Base-by-base conservation (phyloP, 2,797 vertebrate species). In the Sphenopsis melanotis region DNA sequence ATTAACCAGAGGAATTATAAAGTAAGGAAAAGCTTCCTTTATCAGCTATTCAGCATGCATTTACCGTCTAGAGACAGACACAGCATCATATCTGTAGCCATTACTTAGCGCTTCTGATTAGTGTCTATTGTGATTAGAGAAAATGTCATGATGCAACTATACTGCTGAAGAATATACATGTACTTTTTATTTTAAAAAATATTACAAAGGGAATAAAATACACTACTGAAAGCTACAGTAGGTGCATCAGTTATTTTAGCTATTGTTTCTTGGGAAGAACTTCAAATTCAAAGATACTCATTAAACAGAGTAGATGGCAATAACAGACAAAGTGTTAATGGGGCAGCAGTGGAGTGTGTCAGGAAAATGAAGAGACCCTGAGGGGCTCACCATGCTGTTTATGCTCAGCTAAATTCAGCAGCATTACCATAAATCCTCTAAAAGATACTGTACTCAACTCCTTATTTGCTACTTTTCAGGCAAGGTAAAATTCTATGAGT, bases 271-370 rank as follows among this genome's bases (percentile, higher is more conserved):
- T 93, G 71, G 56, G 71, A 52, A 89, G 90, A 96, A 87, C 97
- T 96, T 96, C 87, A 93, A 93, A 97, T 97, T 98, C 97, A 95
- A 96, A 97, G 96, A 97, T 91, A 97, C 98, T 99, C 98, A 98
- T 98, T 99, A 98, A 98, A 98, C 84, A 76, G 85, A 96, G 98
- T 97, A 98, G 97, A 97, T 90, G 94, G 97, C 96, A 98, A 96
- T 98, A 98, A 98, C 98, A 98, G 98, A 98, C 95, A 53, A 98
- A 98, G 98, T 98, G 98, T 98, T 98, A 98, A 98, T 98, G 98
- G 98, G 98, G 97, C 96, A 95, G 98, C 97, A 97, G 96, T 95
- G 97, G 97, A 98, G 98, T 98, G 97, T 98, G 97, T 98, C 97
- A 97, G 97, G 98, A 98, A 98, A 98, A 98, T 97, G 97, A 98